Percentiles rank a stretch among this genome's conserved stretches.
Conservation (phyloP, 2,797 vertebrate genomes). For the Molossus alvarezi region DNA sequence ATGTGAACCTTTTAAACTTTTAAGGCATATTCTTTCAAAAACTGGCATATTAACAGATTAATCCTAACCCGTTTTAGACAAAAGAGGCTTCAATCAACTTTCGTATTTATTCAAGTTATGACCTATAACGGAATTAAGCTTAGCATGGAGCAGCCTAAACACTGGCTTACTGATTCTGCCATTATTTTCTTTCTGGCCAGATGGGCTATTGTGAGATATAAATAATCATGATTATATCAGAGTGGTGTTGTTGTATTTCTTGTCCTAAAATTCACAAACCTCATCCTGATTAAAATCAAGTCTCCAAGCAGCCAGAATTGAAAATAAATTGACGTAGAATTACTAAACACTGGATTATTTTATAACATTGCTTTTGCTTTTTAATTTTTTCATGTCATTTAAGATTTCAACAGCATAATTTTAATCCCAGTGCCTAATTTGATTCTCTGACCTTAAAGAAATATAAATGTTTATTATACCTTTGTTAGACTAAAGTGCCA, state of each 20-base stretch:
- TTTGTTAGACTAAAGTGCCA: constrained; percentile 61
- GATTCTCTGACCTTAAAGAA: constrained; percentile 67
- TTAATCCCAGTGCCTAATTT: constrained; percentile 50
- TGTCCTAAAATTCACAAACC: constrained; percentile 39
- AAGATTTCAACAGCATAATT: constrained; percentile 50
- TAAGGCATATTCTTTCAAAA: constrained; percentile 48
- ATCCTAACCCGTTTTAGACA: constrained; percentile 58
- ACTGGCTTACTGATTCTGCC: background rate
- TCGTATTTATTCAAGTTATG: constrained; percentile 67
- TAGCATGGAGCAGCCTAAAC: background rate
- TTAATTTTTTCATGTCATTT: background rate
- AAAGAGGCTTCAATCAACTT: constrained; percentile 69
- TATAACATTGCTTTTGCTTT: constrained; percentile 51
- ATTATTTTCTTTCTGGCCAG: constrained; percentile 42
- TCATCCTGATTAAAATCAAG: constrained; percentile 69
- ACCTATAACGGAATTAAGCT: constrained; percentile 41
- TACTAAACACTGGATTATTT: constrained; percentile 32
- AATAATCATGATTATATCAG: constrained; percentile 31
- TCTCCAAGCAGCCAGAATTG: background rate
- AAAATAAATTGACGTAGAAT: constrained; percentile 52
- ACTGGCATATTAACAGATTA: constrained; percentile 61
- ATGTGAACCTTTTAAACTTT: constrained; percentile 52
- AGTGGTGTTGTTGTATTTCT: background rate
- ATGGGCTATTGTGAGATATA: constrained; percentile 48
- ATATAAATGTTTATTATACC: constrained; percentile 61